Percentiles rank a stretch among this genome's conserved stretches.
Conservation (phyloP, 2,888 invertebrate genomes). For the Emmelina monodactyla region DNA sequence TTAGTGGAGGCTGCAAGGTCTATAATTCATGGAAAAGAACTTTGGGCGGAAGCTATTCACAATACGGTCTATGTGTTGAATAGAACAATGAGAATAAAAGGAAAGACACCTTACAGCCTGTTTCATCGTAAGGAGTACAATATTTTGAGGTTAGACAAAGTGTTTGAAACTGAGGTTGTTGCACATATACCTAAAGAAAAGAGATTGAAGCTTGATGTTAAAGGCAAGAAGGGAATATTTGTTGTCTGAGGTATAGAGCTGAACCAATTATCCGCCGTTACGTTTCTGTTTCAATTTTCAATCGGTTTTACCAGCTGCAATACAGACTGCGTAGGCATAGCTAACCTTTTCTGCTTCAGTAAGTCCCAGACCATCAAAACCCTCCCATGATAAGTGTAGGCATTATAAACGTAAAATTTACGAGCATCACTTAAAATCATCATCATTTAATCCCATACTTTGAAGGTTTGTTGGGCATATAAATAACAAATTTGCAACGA, state of each 20-base stretch:
- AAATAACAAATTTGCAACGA: slow-evolving; percentile 13
- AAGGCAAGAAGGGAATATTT: too few relatives aligned
- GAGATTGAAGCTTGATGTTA: too few relatives aligned
- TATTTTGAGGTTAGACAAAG: too few relatives aligned
- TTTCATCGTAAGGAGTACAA: too few relatives aligned
- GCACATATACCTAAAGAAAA: too few relatives aligned
- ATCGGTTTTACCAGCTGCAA: slow-evolving; percentile 10
- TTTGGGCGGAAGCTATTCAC: too few relatives aligned
- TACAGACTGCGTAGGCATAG: slow-evolving; percentile 13
- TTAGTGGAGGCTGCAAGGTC: too few relatives aligned
- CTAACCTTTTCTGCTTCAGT: slow-evolving; percentile 13
- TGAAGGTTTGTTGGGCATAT: slow-evolving; percentile 16
- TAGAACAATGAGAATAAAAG: too few relatives aligned
- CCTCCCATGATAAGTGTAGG: slow-evolving; percentile 14
- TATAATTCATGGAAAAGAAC: too few relatives aligned
- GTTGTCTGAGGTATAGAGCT: slow-evolving; percentile 15
- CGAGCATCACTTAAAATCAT: background rate
- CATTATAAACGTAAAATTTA: slow-evolving; percentile 6
- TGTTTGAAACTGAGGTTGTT: too few relatives aligned
- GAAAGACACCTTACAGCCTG: too few relatives aligned
- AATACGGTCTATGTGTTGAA: too few relatives aligned
- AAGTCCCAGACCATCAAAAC: slow-evolving; percentile 13
- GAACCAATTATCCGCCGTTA: slow-evolving; percentile 17
- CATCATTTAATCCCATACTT: slow-evolving; percentile 12
- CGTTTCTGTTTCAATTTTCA: slow-evolving; percentile 12